These are phyloP conservation scores for Crossaster papposus DNA, from an alignment of 53 echinoderm and acorn worm genomes.

Conservation along the genomic window DNA sequence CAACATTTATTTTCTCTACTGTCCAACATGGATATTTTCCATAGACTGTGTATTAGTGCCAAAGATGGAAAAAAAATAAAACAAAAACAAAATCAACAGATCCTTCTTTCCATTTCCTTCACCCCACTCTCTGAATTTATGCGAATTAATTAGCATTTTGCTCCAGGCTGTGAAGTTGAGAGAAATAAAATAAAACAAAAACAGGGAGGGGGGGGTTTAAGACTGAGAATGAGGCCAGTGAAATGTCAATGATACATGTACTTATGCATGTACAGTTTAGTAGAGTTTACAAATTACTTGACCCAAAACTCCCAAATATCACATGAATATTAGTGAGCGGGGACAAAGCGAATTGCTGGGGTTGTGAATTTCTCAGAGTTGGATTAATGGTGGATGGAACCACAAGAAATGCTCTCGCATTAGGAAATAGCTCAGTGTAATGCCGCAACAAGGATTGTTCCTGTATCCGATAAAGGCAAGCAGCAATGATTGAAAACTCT, in stretches of 20 bases:
- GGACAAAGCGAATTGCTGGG: background rate
- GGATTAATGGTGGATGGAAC: background rate
- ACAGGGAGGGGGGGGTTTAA: too few relatives aligned
- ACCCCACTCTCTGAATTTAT: constrained; percentile 8
- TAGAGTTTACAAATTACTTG: constrained; percentile 1
- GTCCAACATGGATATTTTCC: background rate
- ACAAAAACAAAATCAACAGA: too few relatives aligned
- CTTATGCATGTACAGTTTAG: constrained; percentile 15
- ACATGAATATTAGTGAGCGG: background rate
- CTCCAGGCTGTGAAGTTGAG: background rate
- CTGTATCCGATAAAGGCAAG: too few relatives aligned
- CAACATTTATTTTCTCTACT: background rate
- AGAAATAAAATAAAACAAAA: background rate
- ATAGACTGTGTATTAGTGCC: background rate
- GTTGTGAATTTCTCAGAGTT: too few relatives aligned
- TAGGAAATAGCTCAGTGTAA: background rate
- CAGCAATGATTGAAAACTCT: too few relatives aligned
- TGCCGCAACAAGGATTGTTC: too few relatives aligned
- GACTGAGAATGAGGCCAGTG: background rate
- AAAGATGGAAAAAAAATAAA: background rate
- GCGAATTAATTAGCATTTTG: constrained; percentile 46
- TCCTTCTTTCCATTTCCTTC: background rate
- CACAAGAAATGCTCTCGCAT: background rate
- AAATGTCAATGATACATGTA: background rate
- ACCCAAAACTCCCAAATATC: constrained; percentile 23